Conservation (phyloP, 1,140 invertebrate species). For the Saccostrea cuccullata region DNA sequence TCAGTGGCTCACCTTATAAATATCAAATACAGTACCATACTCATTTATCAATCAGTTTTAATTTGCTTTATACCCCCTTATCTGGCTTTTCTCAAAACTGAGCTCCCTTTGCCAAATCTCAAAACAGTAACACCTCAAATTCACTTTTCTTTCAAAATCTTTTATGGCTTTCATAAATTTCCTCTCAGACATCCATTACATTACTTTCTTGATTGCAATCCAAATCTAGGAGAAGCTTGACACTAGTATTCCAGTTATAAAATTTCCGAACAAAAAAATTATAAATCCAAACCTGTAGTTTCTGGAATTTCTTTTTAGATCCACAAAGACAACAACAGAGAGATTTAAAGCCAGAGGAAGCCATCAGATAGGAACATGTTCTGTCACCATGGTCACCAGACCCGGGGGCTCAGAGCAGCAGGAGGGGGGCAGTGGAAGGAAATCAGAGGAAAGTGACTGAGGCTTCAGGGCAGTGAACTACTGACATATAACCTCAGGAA, state of each 20-base stretch:
- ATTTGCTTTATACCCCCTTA: too few species aligned
- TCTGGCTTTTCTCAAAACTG: background rate
- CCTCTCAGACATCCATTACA: background rate
- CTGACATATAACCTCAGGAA: background rate
- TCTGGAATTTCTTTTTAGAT: constrained; percentile 5
- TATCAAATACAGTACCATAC: too few species aligned
- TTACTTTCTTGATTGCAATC: background rate
- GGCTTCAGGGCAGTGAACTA: background rate
- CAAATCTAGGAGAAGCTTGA: background rate
- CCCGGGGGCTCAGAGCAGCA: background rate
- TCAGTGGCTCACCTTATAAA: too few species aligned
- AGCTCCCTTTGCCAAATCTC: background rate
- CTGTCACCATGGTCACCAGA: background rate
- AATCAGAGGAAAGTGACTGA: background rate
- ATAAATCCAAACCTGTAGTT: constrained; percentile 33
- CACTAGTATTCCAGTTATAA: background rate
- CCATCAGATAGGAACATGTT: background rate
- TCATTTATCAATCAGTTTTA: too few species aligned
- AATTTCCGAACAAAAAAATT: background rate
- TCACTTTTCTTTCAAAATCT: background rate
- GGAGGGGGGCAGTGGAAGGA: background rate
- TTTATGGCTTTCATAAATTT: background rate
- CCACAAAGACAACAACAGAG: constrained; percentile 24
- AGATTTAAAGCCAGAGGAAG: background rate
- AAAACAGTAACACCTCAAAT: background rate